Conservation (phyloP, 2,797 vertebrate species). For the Salarias fasciatus region DNA sequence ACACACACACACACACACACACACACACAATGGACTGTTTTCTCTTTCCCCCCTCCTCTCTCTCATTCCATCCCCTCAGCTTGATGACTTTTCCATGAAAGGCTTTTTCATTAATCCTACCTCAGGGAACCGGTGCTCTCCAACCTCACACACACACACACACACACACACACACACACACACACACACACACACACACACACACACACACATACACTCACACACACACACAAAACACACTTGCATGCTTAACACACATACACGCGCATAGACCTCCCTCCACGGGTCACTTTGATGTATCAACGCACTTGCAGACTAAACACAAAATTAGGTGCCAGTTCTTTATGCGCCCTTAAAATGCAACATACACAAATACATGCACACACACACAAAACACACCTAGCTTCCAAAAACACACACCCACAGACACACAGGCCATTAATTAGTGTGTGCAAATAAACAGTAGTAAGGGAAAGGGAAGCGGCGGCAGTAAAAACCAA, state of each 20-base stretch:
- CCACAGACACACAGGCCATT: slow-evolving; percentile 65
- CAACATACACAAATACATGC: slow-evolving; percentile 39
- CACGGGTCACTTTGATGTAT: slow-evolving; percentile 82
- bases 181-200: slow-evolving; percentile 52
- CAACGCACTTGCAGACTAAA: slow-evolving; percentile 80
- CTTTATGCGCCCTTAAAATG: slow-evolving; percentile 71
- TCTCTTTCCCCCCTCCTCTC: slow-evolving; percentile 74
- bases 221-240: slow-evolving; percentile 41
- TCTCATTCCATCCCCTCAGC: slow-evolving; percentile 83
- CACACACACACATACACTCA: slow-evolving; percentile 65
- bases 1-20: slow-evolving; percentile 57
- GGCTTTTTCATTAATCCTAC: slow-evolving; percentile 87
- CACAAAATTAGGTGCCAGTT: slow-evolving; percentile 78
- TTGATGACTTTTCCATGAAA: slow-evolving; percentile 89
- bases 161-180: slow-evolving; percentile 45
- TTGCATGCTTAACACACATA: slow-evolving; percentile 58
- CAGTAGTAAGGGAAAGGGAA: slow-evolving; percentile 78
- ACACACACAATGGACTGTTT: slow-evolving; percentile 78
- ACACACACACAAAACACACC: slow-evolving; percentile 1
- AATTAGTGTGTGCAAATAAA: slow-evolving; percentile 82
- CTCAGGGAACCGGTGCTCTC: slow-evolving; percentile 84
- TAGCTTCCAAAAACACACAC: slow-evolving; percentile 15
- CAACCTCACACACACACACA: slow-evolving; percentile 73
- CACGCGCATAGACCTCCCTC: slow-evolving; percentile 63
- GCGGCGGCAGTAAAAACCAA: slow-evolving; percentile 72